phyloP scores from a whole-genome alignment of 2,797 vertebrate species.

The Anas bahamensis region DNA sequence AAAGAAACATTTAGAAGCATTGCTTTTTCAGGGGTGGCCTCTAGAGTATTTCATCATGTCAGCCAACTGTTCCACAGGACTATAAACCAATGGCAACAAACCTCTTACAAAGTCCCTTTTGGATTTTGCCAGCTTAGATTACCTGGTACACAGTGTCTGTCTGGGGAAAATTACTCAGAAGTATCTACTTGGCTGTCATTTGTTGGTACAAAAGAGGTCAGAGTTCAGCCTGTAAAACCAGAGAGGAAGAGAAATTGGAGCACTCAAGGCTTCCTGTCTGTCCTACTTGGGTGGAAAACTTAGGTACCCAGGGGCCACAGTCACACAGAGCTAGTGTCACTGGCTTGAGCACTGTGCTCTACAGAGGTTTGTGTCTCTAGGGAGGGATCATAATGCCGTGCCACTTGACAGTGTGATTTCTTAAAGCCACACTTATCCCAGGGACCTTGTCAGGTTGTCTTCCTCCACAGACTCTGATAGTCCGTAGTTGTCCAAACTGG shows the following conservation, averaged over 20 bases:
- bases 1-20: neutral
- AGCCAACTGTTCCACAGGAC: neutral
- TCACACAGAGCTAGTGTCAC: neutral
- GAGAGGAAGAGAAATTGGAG: neutral
- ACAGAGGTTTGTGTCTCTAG: neutral
- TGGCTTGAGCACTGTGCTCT: neutral
- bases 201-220: neutral
- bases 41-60: neutral
- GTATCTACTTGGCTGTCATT: neutral
- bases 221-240: neutral
- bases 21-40: neutral
- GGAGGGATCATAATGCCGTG: neutral
- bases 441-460: neutral
- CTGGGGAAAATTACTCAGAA: neutral
- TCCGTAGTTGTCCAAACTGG: neutral
- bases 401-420: neutral
- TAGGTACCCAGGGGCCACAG: neutral
- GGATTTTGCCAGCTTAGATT: neutral
- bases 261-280: neutral
- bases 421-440: neutral
- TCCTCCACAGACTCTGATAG: neutral
- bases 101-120: neutral
- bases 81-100: neutral
- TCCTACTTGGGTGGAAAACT: neutral
- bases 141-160: neutral